These are phyloP conservation scores for Brachymystax lenok DNA, from an alignment of 2,797 vertebrate genomes.

Conservation along the genomic window DNA sequence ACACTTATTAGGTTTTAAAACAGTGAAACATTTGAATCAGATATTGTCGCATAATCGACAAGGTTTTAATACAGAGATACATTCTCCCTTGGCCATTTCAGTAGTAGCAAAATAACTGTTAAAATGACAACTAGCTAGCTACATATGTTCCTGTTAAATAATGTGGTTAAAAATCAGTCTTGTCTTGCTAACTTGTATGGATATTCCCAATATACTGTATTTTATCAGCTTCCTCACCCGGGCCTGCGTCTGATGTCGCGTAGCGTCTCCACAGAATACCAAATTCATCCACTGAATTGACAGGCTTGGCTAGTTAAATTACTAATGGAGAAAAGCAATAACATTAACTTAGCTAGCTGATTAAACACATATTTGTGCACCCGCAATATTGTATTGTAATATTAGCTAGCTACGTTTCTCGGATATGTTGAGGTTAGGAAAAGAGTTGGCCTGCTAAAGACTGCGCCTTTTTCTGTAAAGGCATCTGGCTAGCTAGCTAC, in stretches of 20 bases:
- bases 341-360: background rate
- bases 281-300: conserved; percentile 53
- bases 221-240: conserved; percentile 24
- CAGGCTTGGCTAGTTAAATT: conserved; percentile 3
- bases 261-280: conserved; percentile 55
- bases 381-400: background rate
- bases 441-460: conserved; percentile 13
- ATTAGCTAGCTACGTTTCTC: background rate
- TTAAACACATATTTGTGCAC: background rate
- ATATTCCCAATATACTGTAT: background rate
- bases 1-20: background rate
- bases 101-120: background rate
- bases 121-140: background rate
- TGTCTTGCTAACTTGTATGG: background rate
- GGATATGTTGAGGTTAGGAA: background rate
- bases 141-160: background rate
- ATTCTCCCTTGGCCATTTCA: background rate
- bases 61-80: background rate
- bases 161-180: background rate
- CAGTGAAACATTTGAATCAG: background rate
- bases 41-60: background rate
- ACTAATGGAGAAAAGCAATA: background rate
- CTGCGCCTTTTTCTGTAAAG: conserved; percentile 35
- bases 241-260: conserved; percentile 28
- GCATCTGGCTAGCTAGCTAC: conserved; percentile 19